These are phyloP conservation scores for Pogonocherus hispidulus DNA, from an alignment of 2,888 invertebrate genomes.

Conservation along the genomic window DNA sequence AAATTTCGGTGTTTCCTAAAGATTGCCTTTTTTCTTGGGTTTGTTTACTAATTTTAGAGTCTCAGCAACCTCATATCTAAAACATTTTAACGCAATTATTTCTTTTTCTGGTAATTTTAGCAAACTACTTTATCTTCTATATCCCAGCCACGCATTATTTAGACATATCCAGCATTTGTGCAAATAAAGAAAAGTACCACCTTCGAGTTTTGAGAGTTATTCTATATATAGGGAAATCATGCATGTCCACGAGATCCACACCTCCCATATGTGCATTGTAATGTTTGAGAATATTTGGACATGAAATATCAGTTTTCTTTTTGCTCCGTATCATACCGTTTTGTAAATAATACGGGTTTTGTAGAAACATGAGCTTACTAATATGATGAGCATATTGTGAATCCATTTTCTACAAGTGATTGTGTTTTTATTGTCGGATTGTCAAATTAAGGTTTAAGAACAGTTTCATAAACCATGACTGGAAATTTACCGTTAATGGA, in stretches of 20 bases:
- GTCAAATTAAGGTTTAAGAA: no score
- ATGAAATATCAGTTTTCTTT: slow-evolving; percentile 22
- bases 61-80: no score
- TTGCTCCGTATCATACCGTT: background rate
- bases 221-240: background rate
- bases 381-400: slow-evolving; percentile 15
- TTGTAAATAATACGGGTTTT: slow-evolving; percentile 3
- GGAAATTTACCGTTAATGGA: no score
- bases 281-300: slow-evolving; percentile 26
- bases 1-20: no score
- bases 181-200: background rate
- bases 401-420: slow-evolving; percentile 27
- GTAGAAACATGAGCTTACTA: slow-evolving; percentile 4
- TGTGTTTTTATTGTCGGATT: slow-evolving; percentile 12
- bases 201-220: background rate
- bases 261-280: slow-evolving; percentile 5
- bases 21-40: no score
- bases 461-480: no score
- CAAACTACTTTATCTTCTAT: background rate
- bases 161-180: background rate
- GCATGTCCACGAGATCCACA: background rate
- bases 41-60: no score
- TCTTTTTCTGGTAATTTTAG: background rate
- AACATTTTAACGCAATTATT: no score
- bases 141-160: background rate